These are phyloP conservation scores for Microcebus lehilahytsara DNA, from an alignment of 2,113 vertebrate genomes.

Conservation along the genomic window DNA sequence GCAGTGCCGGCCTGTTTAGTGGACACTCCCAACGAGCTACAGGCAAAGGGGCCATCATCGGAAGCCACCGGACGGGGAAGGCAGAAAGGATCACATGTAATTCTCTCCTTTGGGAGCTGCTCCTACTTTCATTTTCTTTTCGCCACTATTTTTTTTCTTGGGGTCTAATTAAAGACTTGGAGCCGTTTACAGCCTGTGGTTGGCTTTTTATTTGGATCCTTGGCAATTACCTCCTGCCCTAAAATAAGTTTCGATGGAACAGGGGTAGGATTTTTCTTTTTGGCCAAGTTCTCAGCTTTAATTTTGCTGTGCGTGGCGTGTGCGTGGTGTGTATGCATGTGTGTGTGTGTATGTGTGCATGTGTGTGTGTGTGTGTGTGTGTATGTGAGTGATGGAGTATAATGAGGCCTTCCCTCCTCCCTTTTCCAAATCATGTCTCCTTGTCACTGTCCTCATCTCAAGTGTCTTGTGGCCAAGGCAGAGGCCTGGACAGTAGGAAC, in stretches of 20 bases:
- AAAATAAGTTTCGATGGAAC: slow-evolving; percentile 82
- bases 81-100: not conserved
- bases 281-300: slow-evolving; percentile 63
- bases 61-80: slow-evolving; percentile 15
- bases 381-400: not conserved
- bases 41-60: not conserved
- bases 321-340: not conserved
- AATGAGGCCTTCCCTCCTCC: not conserved
- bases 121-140: slow-evolving; percentile 80
- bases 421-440: not conserved
- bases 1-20: not conserved
- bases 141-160: slow-evolving; percentile 66
- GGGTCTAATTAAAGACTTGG: slow-evolving; percentile 86
- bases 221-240: slow-evolving; percentile 84
- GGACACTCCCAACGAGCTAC: not conserved
- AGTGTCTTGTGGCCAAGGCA: slow-evolving; percentile 31
- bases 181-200: slow-evolving; percentile 83
- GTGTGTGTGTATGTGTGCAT: not conserved
- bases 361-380: too few relatives aligned
- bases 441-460: slow-evolving; percentile 24
- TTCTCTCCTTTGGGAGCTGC: slow-evolving; percentile 71
- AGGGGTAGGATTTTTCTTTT: slow-evolving; percentile 64
- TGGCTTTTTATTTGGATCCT: slow-evolving; percentile 86
- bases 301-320: not conserved
- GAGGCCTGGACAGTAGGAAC: slow-evolving; percentile 37